Evolutionary conservation across 2,797 vertebrate species (phyloP).

Genomic region (Galaxias olidus): DNA sequence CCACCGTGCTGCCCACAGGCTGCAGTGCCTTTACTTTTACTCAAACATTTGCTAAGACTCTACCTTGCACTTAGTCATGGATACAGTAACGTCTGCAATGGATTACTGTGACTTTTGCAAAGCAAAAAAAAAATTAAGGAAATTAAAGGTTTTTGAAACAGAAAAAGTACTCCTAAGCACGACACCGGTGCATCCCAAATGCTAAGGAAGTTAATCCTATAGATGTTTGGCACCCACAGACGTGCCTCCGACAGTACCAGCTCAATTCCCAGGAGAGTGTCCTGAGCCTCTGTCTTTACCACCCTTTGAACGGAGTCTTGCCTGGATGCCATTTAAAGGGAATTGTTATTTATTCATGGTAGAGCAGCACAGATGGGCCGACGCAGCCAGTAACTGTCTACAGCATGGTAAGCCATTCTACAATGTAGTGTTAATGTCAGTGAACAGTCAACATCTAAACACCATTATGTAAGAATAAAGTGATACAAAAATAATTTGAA

Average conservation of each 20-base stretch:
- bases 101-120: no score
- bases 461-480: neutral
- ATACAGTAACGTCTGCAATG: no score
- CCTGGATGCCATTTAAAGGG: slow-evolving; percentile 85
- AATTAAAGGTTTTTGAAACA: no score
- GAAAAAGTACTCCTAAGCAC: neutral
- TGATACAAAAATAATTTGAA: neutral
- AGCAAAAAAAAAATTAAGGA: no score
- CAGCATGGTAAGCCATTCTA: slow-evolving; percentile 72
- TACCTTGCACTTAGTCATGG: no score
- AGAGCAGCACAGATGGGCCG: slow-evolving; percentile 77
- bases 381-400: slow-evolving; percentile 79
- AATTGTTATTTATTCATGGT: slow-evolving; percentile 86
- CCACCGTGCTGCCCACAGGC: no score
- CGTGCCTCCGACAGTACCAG: slow-evolving; percentile 76
- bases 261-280: slow-evolving; percentile 81
- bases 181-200: neutral
- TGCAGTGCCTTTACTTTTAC: no score
- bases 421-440: neutral
- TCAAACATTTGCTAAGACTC: no score
- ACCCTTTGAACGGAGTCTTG: slow-evolving; percentile 13
- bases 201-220: neutral
- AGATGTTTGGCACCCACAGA: slow-evolving; percentile 64
- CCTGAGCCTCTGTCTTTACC: slow-evolving; percentile 60
- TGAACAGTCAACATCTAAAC: neutral